Percentiles rank a stretch among this genome's conserved stretches.
Conservation (phyloP, 2,797 vertebrate genomes). For the Platyrinchus mystaceus region DNA sequence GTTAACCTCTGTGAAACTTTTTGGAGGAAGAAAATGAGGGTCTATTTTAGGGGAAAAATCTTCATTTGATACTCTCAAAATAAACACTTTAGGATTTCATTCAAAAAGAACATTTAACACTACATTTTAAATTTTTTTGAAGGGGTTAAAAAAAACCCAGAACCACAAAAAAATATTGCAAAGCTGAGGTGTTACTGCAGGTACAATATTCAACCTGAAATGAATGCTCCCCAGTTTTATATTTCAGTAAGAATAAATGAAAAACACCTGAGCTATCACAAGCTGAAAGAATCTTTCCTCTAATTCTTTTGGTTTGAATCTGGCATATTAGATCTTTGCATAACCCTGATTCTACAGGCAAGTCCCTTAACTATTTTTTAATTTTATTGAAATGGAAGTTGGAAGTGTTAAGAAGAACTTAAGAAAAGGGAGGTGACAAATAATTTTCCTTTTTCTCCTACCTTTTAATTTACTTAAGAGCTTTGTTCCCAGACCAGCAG, state of each 20-base stretch:
- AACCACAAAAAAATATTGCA: neutral
- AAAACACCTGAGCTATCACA: neutral
- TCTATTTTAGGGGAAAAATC: neutral
- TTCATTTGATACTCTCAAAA: neutral
- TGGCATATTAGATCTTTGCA: neutral
- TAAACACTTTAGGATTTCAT: neutral
- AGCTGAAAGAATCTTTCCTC: neutral
- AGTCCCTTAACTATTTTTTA: neutral
- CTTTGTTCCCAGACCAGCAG: constrained; percentile 38
- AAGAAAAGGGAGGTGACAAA: neutral
- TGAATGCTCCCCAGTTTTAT: neutral
- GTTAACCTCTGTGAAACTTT: neutral
- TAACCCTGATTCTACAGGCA: neutral
- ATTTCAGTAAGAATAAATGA: neutral
- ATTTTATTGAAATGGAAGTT: neutral
- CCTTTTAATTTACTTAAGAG: constrained; percentile 14
- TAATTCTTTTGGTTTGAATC: neutral
- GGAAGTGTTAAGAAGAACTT: neutral
- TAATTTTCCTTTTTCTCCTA: neutral
- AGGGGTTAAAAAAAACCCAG: neutral
- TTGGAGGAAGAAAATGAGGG: neutral
- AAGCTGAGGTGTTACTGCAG: neutral
- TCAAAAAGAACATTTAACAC: neutral
- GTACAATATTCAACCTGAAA: neutral
- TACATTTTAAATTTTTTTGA: neutral